phyloP scores from a whole-genome alignment of 1,140 invertebrate species.

The Macrocentrus cingulum region DNA sequence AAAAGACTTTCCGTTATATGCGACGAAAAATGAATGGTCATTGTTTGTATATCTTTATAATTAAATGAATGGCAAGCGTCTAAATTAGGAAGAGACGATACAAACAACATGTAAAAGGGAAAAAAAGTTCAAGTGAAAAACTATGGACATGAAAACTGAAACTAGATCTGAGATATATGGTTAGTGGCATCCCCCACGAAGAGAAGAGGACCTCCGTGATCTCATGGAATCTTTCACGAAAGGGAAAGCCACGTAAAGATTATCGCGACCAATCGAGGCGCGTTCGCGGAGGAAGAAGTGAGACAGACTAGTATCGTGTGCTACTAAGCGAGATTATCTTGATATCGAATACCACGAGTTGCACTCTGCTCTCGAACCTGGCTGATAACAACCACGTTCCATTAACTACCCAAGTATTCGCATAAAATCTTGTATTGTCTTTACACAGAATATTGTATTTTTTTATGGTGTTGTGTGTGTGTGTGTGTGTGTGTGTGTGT shows the following conservation, averaged over 20 bases:
- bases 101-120: too few relatives aligned
- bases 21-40: too few relatives aligned
- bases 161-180: constrained; percentile 9
- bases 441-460: constrained; percentile 38
- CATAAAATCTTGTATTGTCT: constrained; percentile 55
- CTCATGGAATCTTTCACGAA: constrained; percentile 40
- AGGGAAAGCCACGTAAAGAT: constrained; percentile 47
- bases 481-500: too few relatives aligned
- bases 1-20: too few relatives aligned
- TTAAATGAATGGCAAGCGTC: too few relatives aligned
- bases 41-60: not conserved
- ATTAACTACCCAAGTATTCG: constrained; percentile 39
- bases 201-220: constrained; percentile 22
- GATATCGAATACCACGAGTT: constrained; percentile 60
- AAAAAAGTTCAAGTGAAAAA: constrained; percentile 1
- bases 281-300: not conserved
- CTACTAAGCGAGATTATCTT: constrained; percentile 50
- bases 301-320: constrained; percentile 21
- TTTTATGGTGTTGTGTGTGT: too few relatives aligned
- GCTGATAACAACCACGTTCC: constrained; percentile 32
- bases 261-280: constrained; percentile 12
- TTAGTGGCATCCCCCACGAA: constrained; percentile 18
- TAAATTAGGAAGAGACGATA: not conserved
- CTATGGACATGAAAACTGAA: constrained; percentile 13
- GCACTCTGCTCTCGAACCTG: constrained; percentile 48